Evolutionary conservation across 2,797 vertebrate genomes (phyloP).

Genomic region (Myotis planiceps): DNA sequence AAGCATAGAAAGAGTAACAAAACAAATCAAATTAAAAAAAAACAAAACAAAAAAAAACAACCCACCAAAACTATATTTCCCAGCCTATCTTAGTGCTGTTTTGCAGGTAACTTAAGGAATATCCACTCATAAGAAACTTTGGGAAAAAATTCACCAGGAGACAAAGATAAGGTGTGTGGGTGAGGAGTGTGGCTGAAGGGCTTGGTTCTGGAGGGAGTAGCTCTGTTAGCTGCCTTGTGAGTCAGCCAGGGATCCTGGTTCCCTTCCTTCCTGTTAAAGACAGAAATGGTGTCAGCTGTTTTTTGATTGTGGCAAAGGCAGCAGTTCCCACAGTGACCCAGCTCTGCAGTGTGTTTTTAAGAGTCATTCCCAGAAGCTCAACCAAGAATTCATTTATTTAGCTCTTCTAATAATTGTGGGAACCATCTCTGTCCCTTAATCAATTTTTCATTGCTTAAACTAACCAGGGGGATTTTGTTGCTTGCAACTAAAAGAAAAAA

Average conservation of each 20-base stretch:
- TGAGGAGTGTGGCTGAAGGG: too few relatives aligned
- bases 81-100: neutral
- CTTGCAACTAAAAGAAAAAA: neutral
- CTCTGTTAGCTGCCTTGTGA: neutral
- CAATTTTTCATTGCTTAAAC: neutral
- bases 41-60: neutral
- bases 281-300: neutral
- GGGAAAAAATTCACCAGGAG: neutral
- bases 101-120: neutral
- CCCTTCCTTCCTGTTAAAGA: neutral
- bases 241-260: neutral
- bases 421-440: neutral
- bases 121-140: neutral
- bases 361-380: neutral
- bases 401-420: neutral
- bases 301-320: neutral
- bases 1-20: neutral
- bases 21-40: neutral
- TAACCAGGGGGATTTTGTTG: neutral
- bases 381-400: neutral
- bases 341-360: neutral
- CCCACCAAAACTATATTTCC: neutral
- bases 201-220: neutral
- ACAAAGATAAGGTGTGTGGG: neutral
- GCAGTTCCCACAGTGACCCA: neutral